phyloP scores from a whole-genome alignment of 2,113 vertebrate genomes.

The Ciconia maguari region DNA sequence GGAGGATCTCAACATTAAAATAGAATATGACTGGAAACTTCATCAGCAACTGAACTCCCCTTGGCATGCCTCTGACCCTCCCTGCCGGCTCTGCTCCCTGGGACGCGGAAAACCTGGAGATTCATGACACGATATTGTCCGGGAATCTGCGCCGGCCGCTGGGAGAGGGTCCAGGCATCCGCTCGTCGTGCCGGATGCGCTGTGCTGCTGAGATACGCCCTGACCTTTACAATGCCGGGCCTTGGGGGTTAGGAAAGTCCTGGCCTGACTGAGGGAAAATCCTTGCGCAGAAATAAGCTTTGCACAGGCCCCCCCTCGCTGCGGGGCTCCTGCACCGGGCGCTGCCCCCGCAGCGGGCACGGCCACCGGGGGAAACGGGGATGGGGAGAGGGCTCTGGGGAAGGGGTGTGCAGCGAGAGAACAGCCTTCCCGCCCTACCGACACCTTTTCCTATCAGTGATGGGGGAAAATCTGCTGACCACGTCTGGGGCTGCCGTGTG shows the following conservation, averaged over 20 bases:
- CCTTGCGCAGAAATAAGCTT: neutral
- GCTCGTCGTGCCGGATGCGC: neutral
- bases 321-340: rapidly evolving
- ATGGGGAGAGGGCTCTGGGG: neutral
- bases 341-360: rapidly evolving
- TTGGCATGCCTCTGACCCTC: neutral
- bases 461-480: neutral
- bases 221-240: neutral
- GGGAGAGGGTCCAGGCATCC: neutral
- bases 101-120: neutral
- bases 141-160: neutral
- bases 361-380: rapidly evolving
- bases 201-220: neutral
- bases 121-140: rapidly evolving
- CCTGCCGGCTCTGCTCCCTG: neutral
- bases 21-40: constrained; percentile 40
- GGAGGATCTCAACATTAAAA: constrained; percentile 44
- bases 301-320: rapidly evolving
- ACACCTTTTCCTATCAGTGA: neutral
- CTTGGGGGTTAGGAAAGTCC: neutral
- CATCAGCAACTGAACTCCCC: neutral
- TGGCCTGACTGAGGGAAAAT: neutral
- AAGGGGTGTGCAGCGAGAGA: neutral
- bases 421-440: neutral
- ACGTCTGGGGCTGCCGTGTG: neutral